Evolutionary conservation across 2,113 vertebrate genomes (phyloP), one percentile per base, ranked within the genome.

Genomic region (Panurus biarmicus): DNA sequence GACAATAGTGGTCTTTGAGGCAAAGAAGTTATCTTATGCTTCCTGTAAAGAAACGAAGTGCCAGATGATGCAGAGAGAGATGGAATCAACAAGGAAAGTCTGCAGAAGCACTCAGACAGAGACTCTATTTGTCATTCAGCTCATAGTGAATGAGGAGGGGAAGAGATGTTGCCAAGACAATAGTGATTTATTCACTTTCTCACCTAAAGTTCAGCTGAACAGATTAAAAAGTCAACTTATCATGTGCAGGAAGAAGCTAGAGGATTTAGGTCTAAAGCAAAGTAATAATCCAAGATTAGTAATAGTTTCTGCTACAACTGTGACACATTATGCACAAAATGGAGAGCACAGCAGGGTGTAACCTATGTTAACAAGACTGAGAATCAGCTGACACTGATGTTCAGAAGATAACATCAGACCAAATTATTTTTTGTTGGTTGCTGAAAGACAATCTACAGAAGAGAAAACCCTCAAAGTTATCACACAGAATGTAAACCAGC

Each of bases 321-420:
- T 54, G 54, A 53, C 24, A 62, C 0, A 0, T 28, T 42, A n/a
- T 0, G 0, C 5, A 44, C 17, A 45, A 81, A 57, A 70, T 5
- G 24, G 40, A 47, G 9, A 66, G 23, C 10, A 36, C 15, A 53
- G 51, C 22, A 64, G 20, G 16, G 28, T 4, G 1, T n/a, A 76
- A 76, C n/a, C n/a, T 25, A 0, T 9, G 35, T n/a, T 57, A 77
- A 60, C 31, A 70, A 70, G 60, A 56, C 10, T 57, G 16, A 85
- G 57, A 88, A 62, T 6, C 47, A 79, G 20, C n/a, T 62, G 38
- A 56, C 11, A 29, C 3, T 14, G 29, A 79, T 31, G n/a, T 22
- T 57, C 29, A 26, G 13, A 89, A 47, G 25, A 11, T 29, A 89
- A 36, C n/a, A 60, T 23, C 29, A 76, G 13, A 76, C 9, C 19